Base-by-base conservation (phyloP, 2,113 vertebrate species). In the Centropus unirufus region DNA sequence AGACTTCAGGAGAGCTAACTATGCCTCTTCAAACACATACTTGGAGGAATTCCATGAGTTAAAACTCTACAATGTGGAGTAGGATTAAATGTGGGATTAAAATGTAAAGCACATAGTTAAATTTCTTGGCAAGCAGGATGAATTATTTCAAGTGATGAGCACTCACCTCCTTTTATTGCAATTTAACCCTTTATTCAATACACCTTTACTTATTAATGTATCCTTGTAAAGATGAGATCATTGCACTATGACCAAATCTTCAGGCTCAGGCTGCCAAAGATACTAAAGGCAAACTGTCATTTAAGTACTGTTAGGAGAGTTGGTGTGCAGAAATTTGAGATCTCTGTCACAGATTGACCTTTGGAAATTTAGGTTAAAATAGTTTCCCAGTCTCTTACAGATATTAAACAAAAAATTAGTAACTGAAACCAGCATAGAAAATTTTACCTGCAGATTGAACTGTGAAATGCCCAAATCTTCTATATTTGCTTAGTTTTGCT, bases 151-250 rank as follows among this genome's bases (percentile, higher is more conserved):
- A 69, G 4, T 44, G 11, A 32, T 44, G 20, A 79, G 5, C 19
- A 76, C 3, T 1, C 8, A 76, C 0, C 1, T 73, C 8, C 5
- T 76, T n/a, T 18, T 11, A 61, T 2, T 59, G 13, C 73, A 19
- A 42, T 88, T 52, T 68, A 76, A 52, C 18, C 26, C 49, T 72
- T 75, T 81, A 24, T 70, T 74, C n/a, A 82, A 20, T 34, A 27
- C 3, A 47, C 2, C 4, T 74, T 86, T 27, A 14, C 9, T 76
- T 30, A 69, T 39, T 44, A 64, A 54, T 8, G 4, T 5, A 27
- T 83, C 61, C 7, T 66, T 61, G 44, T 6, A 69, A 74, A 62
- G 22, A 61, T 40, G 18, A 88, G 12, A 7, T 17, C 6, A 42
- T 15, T 59, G 5, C 7, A 61, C 54, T 61, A 62, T 7, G n/a